phyloP scores from a whole-genome alignment of 1,140 invertebrate genomes.

The Dreissena rostriformis region DNA sequence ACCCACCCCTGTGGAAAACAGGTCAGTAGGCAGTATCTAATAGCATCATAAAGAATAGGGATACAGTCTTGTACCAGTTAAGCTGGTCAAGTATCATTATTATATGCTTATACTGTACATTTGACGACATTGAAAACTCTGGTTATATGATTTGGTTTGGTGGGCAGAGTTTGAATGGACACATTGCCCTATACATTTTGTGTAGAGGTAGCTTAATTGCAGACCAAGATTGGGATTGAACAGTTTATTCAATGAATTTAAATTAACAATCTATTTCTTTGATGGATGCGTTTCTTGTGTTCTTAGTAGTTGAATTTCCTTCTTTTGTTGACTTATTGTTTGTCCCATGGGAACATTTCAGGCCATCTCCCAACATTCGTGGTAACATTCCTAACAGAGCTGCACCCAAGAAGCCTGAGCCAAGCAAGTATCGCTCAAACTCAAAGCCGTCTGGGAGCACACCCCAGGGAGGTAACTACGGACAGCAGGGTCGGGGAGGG shows the following conservation, averaged over 20 bases:
- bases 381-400: not conserved
- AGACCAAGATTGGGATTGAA: not conserved
- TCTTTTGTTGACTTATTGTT: not conserved
- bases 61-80: not conserved
- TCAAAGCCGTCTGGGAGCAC: too few relatives aligned
- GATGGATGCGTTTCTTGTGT: too few relatives aligned
- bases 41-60: not conserved
- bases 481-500: too few relatives aligned
- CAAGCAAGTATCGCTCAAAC: not conserved
- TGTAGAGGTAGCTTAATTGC: not conserved
- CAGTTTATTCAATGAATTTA: not conserved
- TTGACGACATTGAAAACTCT: not conserved
- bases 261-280: too few relatives aligned
- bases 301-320: too few relatives aligned
- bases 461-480: too few relatives aligned
- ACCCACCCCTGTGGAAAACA: constrained; percentile 91
- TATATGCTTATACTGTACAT: not conserved
- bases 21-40: constrained; percentile 76
- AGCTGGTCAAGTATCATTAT: not conserved
- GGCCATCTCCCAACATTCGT: constrained; percentile 7
- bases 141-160: too few relatives aligned
- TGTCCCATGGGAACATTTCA: not conserved
- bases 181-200: not conserved
- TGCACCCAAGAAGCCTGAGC: not conserved
- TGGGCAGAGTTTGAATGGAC: too few relatives aligned